phyloP scores from a whole-genome alignment of 2,888 invertebrate species.

The Colletes collaris region DNA sequence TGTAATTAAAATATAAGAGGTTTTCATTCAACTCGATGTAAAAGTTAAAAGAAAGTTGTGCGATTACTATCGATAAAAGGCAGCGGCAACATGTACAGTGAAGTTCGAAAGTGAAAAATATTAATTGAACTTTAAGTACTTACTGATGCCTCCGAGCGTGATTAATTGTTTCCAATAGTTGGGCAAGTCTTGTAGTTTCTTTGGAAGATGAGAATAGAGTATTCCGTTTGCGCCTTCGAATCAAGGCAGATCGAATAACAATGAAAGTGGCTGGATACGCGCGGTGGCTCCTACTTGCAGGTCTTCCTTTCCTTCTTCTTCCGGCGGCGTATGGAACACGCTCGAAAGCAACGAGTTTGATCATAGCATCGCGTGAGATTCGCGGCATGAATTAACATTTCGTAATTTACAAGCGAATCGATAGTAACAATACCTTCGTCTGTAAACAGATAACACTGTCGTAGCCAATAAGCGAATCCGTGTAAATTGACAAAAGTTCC shows the following conservation, averaged over 20 bases:
- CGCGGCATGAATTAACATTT: conserved; percentile 28
- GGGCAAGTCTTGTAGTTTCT: conserved; percentile 10
- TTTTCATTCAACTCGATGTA: conserved; percentile 4
- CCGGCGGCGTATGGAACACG: conserved; percentile 34
- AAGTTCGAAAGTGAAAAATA: neutral
- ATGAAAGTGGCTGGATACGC: conserved; percentile 79
- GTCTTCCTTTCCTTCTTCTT: conserved; percentile 54
- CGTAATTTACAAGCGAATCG: conserved; percentile 32
- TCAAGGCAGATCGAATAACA: conserved; percentile 77
- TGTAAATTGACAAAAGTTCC: too few relatives aligned
- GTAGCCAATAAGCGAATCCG: too few relatives aligned
- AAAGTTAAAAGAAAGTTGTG: conserved; percentile 27
- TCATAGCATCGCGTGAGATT: conserved; percentile 30
- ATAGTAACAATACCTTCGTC: neutral
- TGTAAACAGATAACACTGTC: neutral
- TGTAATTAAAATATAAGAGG: neutral
- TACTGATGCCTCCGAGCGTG: conserved; percentile 15
- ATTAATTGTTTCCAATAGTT: conserved; percentile 2
- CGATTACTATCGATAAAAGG: neutral
- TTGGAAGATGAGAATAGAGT: conserved; percentile 15
- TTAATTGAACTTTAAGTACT: conserved; percentile 28
- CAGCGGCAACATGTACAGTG: neutral
- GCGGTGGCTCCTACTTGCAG: conserved; percentile 47
- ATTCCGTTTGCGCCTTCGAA: conserved; percentile 68
- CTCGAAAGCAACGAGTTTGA: conserved; percentile 28